These are phyloP conservation scores for Chloropsis cyanopogon DNA, from an alignment of 2,113 vertebrate genomes.

Conservation along the genomic window DNA sequence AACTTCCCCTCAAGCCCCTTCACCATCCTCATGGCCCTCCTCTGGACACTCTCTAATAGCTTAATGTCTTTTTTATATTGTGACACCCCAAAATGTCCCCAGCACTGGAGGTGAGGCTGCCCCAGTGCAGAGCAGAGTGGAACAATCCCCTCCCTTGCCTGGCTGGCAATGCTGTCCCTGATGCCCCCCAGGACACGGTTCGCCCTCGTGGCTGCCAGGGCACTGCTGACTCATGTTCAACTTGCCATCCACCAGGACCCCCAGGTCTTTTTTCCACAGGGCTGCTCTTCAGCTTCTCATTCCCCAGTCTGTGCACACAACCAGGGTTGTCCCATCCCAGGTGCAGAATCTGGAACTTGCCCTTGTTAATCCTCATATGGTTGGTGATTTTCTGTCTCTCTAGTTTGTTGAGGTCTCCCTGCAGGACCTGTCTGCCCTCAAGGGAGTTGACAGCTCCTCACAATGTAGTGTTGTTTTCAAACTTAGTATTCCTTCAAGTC, in stretches of 20 bases:
- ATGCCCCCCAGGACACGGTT: fast-evolving
- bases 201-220: not conserved
- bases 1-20: not conserved
- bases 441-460: not conserved
- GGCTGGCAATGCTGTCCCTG: fast-evolving
- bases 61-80: not conserved
- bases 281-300: not conserved
- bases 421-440: not conserved
- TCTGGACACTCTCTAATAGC: not conserved
- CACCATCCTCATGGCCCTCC: not conserved
- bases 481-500: not conserved
- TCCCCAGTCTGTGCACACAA: not conserved
- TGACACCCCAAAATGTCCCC: not conserved
- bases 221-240: not conserved
- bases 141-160: not conserved
- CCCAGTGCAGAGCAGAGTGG: not conserved
- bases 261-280: not conserved
- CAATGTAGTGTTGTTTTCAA: not conserved
- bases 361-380: not conserved
- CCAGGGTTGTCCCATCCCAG: not conserved
- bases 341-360: not conserved
- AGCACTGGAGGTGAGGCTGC: fast-evolving
- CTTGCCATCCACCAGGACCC: fast-evolving
- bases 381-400: not conserved
- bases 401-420: not conserved